Evolutionary conservation across 2,888 invertebrate genomes (phyloP), one percentile per base, ranked within the genome.

Genomic region (Conus canariensis): DNA sequence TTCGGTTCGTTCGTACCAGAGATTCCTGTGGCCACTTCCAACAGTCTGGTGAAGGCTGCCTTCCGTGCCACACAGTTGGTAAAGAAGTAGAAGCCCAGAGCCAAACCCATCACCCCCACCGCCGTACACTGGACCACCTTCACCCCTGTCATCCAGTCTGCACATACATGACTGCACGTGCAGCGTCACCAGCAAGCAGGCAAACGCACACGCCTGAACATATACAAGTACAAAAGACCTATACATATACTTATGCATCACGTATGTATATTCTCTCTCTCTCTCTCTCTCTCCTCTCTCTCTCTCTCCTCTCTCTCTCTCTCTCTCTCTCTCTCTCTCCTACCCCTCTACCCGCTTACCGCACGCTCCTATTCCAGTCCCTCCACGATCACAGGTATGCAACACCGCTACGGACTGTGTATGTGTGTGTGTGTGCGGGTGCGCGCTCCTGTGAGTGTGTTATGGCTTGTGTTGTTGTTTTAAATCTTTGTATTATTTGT

Each of bases 21-120:
- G 8, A 83, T 16, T 3, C 82, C 82, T 16, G 82, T 83, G 82
- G 25, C 82, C 58, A 83, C 58, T 58, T 83, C 82, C 58, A 83
- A 58, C 6, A 58, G 82, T 56, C 82, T 16, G 82, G 82, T 83
- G 82, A 83, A 83, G 58, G 82, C 58, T 0, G 58, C 58, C 19
- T 56, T 83, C 19, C 22, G 82, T 9, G 58, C 58, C 58, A 83
- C 56, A 58, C 82, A 83, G 82, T 83, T 83, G 82, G 82, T 83
- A 45, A 56, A 56, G 58, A 83, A 56, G 82, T 58, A 83, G 82
- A 83, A 83, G 22, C 2, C 1, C 19, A 58, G 56, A 22, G 82
- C 56, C 82, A 83, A 58, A 16, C 56, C 82, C 58, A 83, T 83
- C 58, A 83, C 58, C 58, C 82, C 82, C 22, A 83, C 22, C 19